Base-by-base conservation (phyloP, 53 echinoderm and acorn worm genomes). In the Stichopus horrens region DNA sequence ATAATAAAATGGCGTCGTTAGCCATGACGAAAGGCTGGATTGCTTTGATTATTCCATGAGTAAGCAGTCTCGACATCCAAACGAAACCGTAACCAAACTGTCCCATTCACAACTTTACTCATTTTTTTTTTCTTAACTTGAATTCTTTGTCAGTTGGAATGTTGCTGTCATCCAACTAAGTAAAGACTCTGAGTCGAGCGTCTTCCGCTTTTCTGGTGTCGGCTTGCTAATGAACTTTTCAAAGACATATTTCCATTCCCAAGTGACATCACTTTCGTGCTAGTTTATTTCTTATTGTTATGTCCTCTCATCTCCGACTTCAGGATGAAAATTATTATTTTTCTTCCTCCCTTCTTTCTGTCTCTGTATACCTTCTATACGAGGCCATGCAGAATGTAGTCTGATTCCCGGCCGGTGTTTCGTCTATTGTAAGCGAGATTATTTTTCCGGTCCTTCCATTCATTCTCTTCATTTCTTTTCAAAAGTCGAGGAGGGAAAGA, bases 121-220 rank as follows among this genome's bases (percentile, higher is more conserved):
- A 2, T 11, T 59, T 9, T 59, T 9, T 11, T 8, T 59, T 59
- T 59, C 11, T 11, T 11, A 59, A 9, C 11, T 9, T 59, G 11
- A 59, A 9, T 59, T 63, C 63, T 63, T 0, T 63, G 14, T 71
- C 71, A n/a, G 71, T 7, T 71, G 71, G 71, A 71, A 71, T 71
- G 71, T 20, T 71, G n/a, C 75, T 75, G 75, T 75, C 52, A 21
- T 37, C 75, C 23, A 23, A 75, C 75, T 23, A 21, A 75, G 52
- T 75, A 58, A 22, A 21, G 81, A 81, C 21, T 81, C 20, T 81
- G 14, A 57, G 21, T 81, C 52, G 57, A n/a, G 53, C 57, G 20
- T 81, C 56, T 81, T 81, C 57, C 81, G 81, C 11, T 81, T 81
- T 81, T 79, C 58, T 58, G 81, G 81, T 81, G 57, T 81, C 81